Base-by-base conservation (phyloP, 2,113 vertebrate genomes). In the Ailuropoda melanoleuca region DNA sequence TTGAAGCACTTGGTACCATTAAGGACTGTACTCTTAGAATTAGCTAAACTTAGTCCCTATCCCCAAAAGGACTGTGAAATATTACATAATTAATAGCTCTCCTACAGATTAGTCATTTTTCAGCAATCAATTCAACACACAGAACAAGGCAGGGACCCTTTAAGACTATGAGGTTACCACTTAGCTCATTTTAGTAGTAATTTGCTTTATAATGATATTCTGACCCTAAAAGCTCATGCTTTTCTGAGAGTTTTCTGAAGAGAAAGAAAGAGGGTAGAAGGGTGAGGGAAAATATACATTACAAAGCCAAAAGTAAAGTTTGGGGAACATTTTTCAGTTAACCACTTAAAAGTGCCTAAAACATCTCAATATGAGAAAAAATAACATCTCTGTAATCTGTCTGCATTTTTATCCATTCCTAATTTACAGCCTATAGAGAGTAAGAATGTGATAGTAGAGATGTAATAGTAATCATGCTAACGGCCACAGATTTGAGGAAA, bases 401-500 rank as follows among this genome's bases (percentile, higher is more conserved):
- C 87, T 96, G 93, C 89, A 74, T 96, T 98, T 98, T 97, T 81
- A 85, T 93, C 93, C 88, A 83, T 92, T 97, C 84, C 93, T 90
- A 88, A 95, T 97, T 95, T 97, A 90, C 37, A 93, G 90, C 60
- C 90, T 39, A 55, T 95, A 50, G 94, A 94, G 96, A 97, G 93
- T 66, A 50, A 91, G 95, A 82, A 96, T 95, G 87, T 37, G 3
- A 97, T 96, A 55, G 64, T 26, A 46, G 92, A 95, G 92, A 97
- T 94, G 90, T 17, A 4, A 95, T 96, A 97, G 83, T 84, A 97
- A 98, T 95, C 55, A 80, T 72, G 37, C 74, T 78, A 74, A 83
- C 93, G 72, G 82, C 82, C 97, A 93, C 89, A 77, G 66, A 93
- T 95, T 96, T 92, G 93, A 97, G 92, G 62, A 90, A 97, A 95